These are phyloP conservation scores for Cotesia typhae DNA, from an alignment of 1,140 invertebrate species.

Conservation along the genomic window DNA sequence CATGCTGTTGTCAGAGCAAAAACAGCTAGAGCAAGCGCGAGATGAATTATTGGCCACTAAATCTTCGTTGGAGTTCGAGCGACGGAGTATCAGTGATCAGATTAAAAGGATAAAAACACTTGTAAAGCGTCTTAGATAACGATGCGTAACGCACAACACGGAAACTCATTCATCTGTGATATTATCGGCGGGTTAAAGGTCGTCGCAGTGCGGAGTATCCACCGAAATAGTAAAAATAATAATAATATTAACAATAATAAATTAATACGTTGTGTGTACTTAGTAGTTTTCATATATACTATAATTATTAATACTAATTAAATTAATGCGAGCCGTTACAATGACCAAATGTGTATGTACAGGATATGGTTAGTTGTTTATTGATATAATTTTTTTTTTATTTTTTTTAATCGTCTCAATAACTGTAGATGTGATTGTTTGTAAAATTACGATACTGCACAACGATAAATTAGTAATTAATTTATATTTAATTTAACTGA, in stretches of 20 bases:
- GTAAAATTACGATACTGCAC: not conserved
- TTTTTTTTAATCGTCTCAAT: slow-evolving; percentile 22
- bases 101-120: slow-evolving; percentile 59
- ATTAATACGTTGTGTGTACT: slow-evolving; percentile 34
- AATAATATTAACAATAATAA: slow-evolving; percentile 16
- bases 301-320: slow-evolving; percentile 21
- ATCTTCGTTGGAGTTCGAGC: slow-evolving; percentile 55
- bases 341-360: slow-evolving; percentile 47
- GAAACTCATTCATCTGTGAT: slow-evolving; percentile 66
- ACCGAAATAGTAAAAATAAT: slow-evolving; percentile 19
- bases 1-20: slow-evolving; percentile 53
- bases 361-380: slow-evolving; percentile 30
- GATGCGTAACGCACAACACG: slow-evolving; percentile 60
- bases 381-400: slow-evolving; percentile 29
- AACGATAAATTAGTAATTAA: slow-evolving; percentile 1
- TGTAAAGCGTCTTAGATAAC: slow-evolving; percentile 60
- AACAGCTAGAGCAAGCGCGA: slow-evolving; percentile 52
- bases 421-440: not conserved
- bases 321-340: slow-evolving; percentile 45
- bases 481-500: not conserved
- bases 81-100: slow-evolving; percentile 53
- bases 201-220: slow-evolving; percentile 46
- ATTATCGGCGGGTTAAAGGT: slow-evolving; percentile 64
- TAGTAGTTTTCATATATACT: slow-evolving; percentile 40
- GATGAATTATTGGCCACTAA: slow-evolving; percentile 53